Conservation (phyloP, 2,797 vertebrate species). For the Enteromius anoplus region DNA sequence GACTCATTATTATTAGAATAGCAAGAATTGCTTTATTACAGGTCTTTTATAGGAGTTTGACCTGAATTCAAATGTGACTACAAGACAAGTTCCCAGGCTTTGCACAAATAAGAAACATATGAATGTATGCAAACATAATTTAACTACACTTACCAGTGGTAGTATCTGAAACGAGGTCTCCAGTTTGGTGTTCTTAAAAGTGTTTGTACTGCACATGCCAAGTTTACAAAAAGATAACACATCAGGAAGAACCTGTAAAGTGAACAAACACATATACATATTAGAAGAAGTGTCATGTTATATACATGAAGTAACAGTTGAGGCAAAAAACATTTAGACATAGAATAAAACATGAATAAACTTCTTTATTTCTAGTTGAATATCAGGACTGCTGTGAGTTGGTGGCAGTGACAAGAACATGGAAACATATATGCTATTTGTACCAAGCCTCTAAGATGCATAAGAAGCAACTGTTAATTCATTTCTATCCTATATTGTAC, state of each 20-base stretch:
- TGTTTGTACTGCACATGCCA: slow-evolving; percentile 97
- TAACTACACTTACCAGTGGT: slow-evolving; percentile 86
- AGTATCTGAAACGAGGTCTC: slow-evolving; percentile 96
- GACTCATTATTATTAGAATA: background rate
- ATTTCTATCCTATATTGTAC: background rate
- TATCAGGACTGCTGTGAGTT: background rate
- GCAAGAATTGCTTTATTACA: background rate
- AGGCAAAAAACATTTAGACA: background rate
- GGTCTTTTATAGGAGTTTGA: background rate
- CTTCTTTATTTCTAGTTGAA: background rate
- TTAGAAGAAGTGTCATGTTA: background rate
- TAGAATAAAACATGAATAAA: background rate
- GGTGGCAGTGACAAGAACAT: background rate
- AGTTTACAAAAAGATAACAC: slow-evolving; percentile 98
- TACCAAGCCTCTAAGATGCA: background rate
- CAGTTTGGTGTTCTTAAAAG: slow-evolving; percentile 96
- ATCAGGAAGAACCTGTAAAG: slow-evolving; percentile 95
- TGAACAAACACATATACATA: slow-evolving; percentile 14
- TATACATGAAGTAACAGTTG: background rate
- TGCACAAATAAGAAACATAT: background rate
- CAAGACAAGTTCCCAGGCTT: background rate
- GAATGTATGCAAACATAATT: slow-evolving; percentile 7
- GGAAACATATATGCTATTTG: background rate
- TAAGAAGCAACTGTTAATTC: background rate
- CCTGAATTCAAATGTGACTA: background rate